A percentile compares a stretch with the other conserved stretches of the same genome.
Conservation (phyloP, 1,140 invertebrate genomes). For the Triops longicaudatus region DNA sequence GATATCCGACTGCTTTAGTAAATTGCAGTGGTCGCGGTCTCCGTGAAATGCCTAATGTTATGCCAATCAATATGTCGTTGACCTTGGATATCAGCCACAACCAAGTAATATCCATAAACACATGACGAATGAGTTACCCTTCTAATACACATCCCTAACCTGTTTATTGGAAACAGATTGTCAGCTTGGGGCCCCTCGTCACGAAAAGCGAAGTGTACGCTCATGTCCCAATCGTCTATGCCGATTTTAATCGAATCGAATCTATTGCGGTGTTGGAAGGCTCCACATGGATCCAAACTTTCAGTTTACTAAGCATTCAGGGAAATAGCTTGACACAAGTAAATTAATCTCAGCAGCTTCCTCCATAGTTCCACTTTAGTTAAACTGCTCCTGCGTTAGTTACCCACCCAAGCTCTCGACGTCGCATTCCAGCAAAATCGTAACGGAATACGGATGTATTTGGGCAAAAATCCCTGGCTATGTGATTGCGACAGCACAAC, state of each 20-base stretch:
- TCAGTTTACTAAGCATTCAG: slow-evolving; percentile 60
- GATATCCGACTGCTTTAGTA: background rate
- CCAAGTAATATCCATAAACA: background rate
- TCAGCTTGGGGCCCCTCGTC: slow-evolving; percentile 50
- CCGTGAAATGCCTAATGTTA: background rate
- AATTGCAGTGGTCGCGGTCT: background rate
- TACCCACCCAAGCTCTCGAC: slow-evolving; percentile 67
- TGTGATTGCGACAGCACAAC: slow-evolving; percentile 71
- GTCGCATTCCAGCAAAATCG: slow-evolving; percentile 59
- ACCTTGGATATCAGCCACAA: background rate
- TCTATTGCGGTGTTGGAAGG: slow-evolving; percentile 62
- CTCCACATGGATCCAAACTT: slow-evolving; percentile 62
- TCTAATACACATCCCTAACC: background rate
- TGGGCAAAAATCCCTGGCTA: slow-evolving; percentile 68
- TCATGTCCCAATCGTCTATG: slow-evolving; percentile 57
- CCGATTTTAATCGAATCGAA: slow-evolving; percentile 63
- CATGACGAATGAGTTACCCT: background rate
- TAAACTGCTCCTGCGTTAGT: slow-evolving; percentile 41
- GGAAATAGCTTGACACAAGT: slow-evolving; percentile 64
- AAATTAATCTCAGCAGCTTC: slow-evolving; percentile 29
- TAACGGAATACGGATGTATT: slow-evolving; percentile 54
- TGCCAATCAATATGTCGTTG: slow-evolving; percentile 5
- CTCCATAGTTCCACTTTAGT: background rate
- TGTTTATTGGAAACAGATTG: slow-evolving; percentile 44
- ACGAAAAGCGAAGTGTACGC: slow-evolving; percentile 53